phyloP scores from a whole-genome alignment of 2,888 invertebrate genomes.

The Chironomus riparius region DNA sequence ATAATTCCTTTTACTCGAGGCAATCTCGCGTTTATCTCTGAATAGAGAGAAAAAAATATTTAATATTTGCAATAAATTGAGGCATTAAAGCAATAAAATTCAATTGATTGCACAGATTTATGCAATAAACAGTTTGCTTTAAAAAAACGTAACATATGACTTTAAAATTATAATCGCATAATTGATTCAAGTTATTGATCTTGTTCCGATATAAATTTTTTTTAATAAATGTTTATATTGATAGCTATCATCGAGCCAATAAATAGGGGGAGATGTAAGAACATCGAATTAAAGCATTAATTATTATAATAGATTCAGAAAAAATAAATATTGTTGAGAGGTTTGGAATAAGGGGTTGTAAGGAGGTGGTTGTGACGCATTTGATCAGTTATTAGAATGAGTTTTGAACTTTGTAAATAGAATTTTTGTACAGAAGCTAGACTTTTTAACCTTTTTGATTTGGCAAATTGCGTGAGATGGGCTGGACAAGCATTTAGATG shows the following conservation, averaged over 20 bases:
- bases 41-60: neutral
- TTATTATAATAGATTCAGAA: neutral
- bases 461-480: too few relatives aligned
- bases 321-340: neutral
- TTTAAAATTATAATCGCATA: slow-evolving; percentile 4
- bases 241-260: neutral
- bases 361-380: too few relatives aligned
- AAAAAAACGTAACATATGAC: slow-evolving; percentile 9
- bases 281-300: neutral
- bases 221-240: neutral
- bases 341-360: too few relatives aligned
- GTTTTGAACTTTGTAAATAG: too few relatives aligned
- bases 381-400: too few relatives aligned
- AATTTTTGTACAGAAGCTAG: too few relatives aligned
- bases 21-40: neutral
- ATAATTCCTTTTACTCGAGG: neutral
- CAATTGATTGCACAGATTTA: slow-evolving; percentile 16
- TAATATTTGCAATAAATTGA: slow-evolving; percentile 8
- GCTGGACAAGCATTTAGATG: too few relatives aligned
- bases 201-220: neutral
- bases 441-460: too few relatives aligned
- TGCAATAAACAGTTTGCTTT: slow-evolving; percentile 1
- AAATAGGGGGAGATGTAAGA: neutral
- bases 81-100: slow-evolving; percentile 15
- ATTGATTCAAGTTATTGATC: slow-evolving; percentile 9